A percentile compares a stretch with the other conserved stretches of the same genome.
Evolutionary conservation across 2,888 invertebrate genomes (phyloP).

Genomic region (Hypercompe scribonia): DNA sequence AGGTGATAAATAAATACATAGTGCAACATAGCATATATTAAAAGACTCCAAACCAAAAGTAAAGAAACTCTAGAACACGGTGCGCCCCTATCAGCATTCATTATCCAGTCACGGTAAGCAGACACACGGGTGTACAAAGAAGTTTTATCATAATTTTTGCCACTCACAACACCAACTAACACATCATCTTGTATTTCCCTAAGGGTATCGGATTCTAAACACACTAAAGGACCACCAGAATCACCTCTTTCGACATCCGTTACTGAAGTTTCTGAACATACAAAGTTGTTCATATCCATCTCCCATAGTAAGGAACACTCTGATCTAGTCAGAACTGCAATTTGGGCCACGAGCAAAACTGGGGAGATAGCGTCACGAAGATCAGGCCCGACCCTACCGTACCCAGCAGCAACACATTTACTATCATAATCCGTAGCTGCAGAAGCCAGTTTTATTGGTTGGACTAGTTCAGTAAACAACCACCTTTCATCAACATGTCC

Average conservation of each 20-base stretch:
- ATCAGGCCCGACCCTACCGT: constrained; percentile 53
- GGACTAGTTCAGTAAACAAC: constrained; percentile 53
- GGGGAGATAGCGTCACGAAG: constrained; percentile 38
- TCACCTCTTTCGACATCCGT: constrained; percentile 62
- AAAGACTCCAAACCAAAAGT: constrained; percentile 56
- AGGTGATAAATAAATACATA: constrained; percentile 17
- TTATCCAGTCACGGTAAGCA: constrained; percentile 60
- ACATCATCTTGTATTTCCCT: constrained; percentile 53
- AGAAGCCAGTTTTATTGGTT: constrained; percentile 50
- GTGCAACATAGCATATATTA: constrained; percentile 63
- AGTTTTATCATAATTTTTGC: constrained; percentile 71
- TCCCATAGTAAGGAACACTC: constrained; percentile 66
- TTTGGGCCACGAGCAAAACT: constrained; percentile 58
- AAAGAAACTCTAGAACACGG: constrained; percentile 32
- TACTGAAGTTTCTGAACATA: constrained; percentile 39
- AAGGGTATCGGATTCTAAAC: constrained; percentile 57
- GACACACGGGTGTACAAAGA: constrained; percentile 60
- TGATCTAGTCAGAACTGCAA: constrained; percentile 55
- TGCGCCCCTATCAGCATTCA: constrained; percentile 20
- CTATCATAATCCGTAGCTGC: constrained; percentile 53
- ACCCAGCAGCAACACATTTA: constrained; percentile 64
- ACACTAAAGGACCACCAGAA: constrained; percentile 73
- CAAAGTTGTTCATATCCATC: constrained; percentile 56
- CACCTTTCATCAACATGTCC: constrained; percentile 51
- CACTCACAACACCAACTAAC: constrained; percentile 71